Evolutionary conservation across 2,113 vertebrate genomes (phyloP), one percentile per base, ranked within the genome.

Genomic region (Lagopus muta): DNA sequence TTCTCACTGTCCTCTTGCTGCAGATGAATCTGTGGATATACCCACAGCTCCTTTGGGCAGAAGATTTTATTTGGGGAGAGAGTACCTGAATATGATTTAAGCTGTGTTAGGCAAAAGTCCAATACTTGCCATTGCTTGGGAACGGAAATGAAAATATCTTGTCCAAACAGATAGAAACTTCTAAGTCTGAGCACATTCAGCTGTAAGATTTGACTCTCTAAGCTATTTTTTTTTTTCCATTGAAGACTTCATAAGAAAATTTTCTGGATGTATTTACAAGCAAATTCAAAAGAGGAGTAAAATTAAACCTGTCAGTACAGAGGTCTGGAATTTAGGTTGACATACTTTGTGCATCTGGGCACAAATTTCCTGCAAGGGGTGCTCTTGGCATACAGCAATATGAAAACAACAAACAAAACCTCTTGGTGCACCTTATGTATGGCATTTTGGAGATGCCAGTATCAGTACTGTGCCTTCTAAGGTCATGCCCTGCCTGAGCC

Each of bases 61-160:
- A 73, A 13, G 14, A 2, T 7, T 66, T 77, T 25, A 2, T 57
- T 52, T 19, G 27, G 43, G 28, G n/a, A 3, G 27, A 21, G 6
- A 28, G 22, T 0, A 0, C 28, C 55, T 15, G 0, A 30, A 82
- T 22, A 25, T 0, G 0, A 28, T 57, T 34, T 7, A 11, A 8
- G 20, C 12, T 30, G 4, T 1, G 76, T 34, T 1, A 57, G 69
- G 64, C 3, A 1, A 10, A 19, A 70, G 21, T 28, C 60, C 34
- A 3, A 2, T 7, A 12, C 50, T 14, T 25, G 2, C 42, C 43
- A 66, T 18, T 79, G 32, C 57, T 43, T 12, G 16, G 19, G 0
- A 0, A 52, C 65, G 58, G 65, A 32, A 28, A 30, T 25, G 27
- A 65, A 73, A 48, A 6, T 3, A 28, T 20, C 45, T 27, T 58